Evolutionary conservation across 2,113 vertebrate genomes (phyloP).

Genomic region (Cinclus cinclus): DNA sequence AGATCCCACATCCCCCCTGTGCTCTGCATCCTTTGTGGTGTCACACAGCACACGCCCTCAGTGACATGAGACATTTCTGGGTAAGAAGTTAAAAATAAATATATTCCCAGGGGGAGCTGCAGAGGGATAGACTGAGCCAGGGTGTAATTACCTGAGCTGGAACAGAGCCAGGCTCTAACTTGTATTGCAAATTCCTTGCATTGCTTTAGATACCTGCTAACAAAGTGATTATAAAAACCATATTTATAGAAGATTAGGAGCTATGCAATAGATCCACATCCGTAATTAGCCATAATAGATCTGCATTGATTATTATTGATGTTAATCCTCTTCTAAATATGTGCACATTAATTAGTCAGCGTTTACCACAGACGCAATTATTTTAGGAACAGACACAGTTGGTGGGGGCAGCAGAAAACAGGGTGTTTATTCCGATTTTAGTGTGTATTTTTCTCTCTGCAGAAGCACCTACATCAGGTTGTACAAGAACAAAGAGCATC

Average conservation of each 20-base stretch:
- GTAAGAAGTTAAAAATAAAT: conserved; percentile 53
- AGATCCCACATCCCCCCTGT: background rate
- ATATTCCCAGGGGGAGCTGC: background rate
- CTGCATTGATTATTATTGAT: conserved; percentile 61
- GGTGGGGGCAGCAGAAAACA: conserved; percentile 10
- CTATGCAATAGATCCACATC: conserved; percentile 56
- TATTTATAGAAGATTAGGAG: conserved; percentile 69
- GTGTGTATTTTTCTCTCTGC: background rate
- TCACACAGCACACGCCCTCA: background rate
- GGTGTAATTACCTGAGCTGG: conserved; percentile 64
- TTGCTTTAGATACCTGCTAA: conserved; percentile 65
- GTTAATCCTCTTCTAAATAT: conserved; percentile 62
- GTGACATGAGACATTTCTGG: background rate
- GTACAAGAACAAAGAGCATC: background rate
- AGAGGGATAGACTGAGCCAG: background rate
- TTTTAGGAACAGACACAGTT: conserved; percentile 50
- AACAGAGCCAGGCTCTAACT: conserved; percentile 30
- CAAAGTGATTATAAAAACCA: conserved; percentile 67
- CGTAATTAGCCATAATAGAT: conserved; percentile 62
- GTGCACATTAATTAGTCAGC: conserved; percentile 51
- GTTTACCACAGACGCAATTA: conserved; percentile 43
- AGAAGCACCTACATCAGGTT: background rate
- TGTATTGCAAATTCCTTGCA: conserved; percentile 54
- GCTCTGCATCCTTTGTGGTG: background rate
- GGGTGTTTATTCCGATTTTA: background rate